phyloP scores from a whole-genome alignment of 2,888 invertebrate genomes.

The Agriopis aurantiaria region DNA sequence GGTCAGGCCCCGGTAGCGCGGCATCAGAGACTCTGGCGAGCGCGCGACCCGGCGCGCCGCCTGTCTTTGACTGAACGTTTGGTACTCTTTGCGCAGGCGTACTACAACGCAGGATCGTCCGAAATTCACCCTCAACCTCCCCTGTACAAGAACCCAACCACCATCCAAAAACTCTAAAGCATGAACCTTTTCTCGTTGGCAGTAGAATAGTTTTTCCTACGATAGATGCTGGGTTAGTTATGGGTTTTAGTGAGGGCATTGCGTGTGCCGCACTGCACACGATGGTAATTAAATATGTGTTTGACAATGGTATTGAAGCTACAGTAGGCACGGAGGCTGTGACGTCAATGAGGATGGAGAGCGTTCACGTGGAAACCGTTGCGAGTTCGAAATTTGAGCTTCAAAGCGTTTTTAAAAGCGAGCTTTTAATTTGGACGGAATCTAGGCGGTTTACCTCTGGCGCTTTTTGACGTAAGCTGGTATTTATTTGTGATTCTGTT shows the following conservation, averaged over 20 bases:
- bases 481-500: conserved; percentile 19
- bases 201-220: conserved; percentile 12
- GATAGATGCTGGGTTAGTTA: not conserved
- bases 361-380: conserved; percentile 62
- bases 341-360: conserved; percentile 76
- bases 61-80: conserved; percentile 77
- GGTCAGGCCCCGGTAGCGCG: conserved; percentile 69
- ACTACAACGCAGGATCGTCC: conserved; percentile 77
- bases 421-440: conserved; percentile 32
- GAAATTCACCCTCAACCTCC: conserved; percentile 69
- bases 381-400: conserved; percentile 44
- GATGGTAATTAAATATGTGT: conserved; percentile 85
- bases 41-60: conserved; percentile 86
- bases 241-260: conserved; percentile 54
- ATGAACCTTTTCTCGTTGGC: conserved; percentile 36
- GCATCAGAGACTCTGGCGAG: conserved; percentile 82
- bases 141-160: conserved; percentile 54
- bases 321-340: conserved; percentile 69
- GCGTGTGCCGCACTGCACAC: conserved; percentile 86
- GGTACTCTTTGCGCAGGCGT: conserved; percentile 77
- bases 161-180: conserved; percentile 36
- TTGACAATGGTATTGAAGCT: conserved; percentile 77
- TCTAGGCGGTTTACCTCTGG: conserved; percentile 19
- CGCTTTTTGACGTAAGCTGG: conserved; percentile 14
- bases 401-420: conserved; percentile 42